A percentile compares a stretch with the other conserved stretches of the same genome.
Conservation (phyloP, 2,888 invertebrate genomes). For the Eristalinus aeneus region DNA sequence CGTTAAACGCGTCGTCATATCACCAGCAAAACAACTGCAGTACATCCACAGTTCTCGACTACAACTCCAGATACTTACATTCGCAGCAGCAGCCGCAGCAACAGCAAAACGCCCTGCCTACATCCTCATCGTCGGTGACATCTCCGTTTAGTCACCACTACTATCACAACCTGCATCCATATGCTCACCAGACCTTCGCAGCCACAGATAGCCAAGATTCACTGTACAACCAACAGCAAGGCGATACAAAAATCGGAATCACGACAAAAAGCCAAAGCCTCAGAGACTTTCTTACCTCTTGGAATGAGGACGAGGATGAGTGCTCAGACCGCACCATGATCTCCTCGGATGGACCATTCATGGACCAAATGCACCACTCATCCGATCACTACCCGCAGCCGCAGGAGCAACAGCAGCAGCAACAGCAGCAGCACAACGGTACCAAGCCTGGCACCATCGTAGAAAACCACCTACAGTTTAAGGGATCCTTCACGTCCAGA, state of each 20-base stretch:
- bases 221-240: conserved; percentile 47
- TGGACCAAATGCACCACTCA: conserved; percentile 46
- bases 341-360: conserved; percentile 41
- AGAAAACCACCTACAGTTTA: conserved; percentile 71
- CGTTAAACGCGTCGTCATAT: conserved; percentile 34
- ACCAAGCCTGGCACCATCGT: conserved; percentile 22
- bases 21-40: conserved; percentile 37
- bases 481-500: conserved; percentile 67
- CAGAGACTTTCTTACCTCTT: conserved; percentile 79
- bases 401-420: conserved; percentile 69
- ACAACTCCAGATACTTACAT: conserved; percentile 56
- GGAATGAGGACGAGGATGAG: conserved; percentile 80
- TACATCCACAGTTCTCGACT: conserved; percentile 45
- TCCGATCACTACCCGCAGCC: conserved; percentile 45
- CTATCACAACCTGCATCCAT: conserved; percentile 42
- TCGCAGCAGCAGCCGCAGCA: conserved; percentile 26
- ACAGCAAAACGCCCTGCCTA: conserved; percentile 34
- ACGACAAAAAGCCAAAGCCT: conserved; percentile 76
- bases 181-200: conserved; percentile 52
- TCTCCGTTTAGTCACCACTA: conserved; percentile 53
- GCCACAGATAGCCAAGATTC: conserved; percentile 14
- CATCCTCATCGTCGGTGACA: conserved; percentile 43
- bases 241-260: conserved; percentile 49
- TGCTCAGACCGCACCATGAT: conserved; percentile 57
- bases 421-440: conserved; percentile 58